Evolutionary conservation across 2,888 invertebrate genomes (phyloP), one percentile per base, ranked within the genome.

Genomic region (Synanthedon andrenaeformis): DNA sequence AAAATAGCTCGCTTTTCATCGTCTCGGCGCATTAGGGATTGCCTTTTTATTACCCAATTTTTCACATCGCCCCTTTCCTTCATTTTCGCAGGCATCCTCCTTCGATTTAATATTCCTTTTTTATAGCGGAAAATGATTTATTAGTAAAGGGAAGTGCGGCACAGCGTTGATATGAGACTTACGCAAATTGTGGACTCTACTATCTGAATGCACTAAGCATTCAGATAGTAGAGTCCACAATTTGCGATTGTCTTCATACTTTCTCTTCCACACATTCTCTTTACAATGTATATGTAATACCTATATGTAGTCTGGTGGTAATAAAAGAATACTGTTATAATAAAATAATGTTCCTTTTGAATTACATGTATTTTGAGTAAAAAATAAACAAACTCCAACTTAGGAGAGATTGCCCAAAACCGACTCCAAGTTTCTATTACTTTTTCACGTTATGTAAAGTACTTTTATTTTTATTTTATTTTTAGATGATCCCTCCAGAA

Each of bases 31-130:
- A 74, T 70, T 65, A 69, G 63, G 72, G 73, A 77, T 79, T 74
- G 76, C 75, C 72, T 74, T 76, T 81, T 82, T 81, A 81, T 73
- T 74, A 67, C 70, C 75, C 77, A 79, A 80, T 81, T 83, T 80
- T 81, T 82, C 79, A 76, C 76, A 65, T 66, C 66, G 62, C 71
- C 70, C 52, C 52, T 52, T 72, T 63, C 69, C 64, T 72, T 74
- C 74, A 71, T 75, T 78, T 72, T 71, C 67, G 63, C 65, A 61
- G 68, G 66, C 68, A 72, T 75, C 58, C 58, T 63, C 72, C 70
- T 78, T 76, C 76, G 71, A 80, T 80, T 79, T 79, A 79, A 80
- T 80, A 79, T 79, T 78, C 79, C 73, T 69, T 71, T 72, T 80
- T 79, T 78, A 78, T 75, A 73, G 74, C 65, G 62, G 58, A 66